phyloP scores from a whole-genome alignment of 1,140 invertebrate species.

The Papilio polyxenes region DNA sequence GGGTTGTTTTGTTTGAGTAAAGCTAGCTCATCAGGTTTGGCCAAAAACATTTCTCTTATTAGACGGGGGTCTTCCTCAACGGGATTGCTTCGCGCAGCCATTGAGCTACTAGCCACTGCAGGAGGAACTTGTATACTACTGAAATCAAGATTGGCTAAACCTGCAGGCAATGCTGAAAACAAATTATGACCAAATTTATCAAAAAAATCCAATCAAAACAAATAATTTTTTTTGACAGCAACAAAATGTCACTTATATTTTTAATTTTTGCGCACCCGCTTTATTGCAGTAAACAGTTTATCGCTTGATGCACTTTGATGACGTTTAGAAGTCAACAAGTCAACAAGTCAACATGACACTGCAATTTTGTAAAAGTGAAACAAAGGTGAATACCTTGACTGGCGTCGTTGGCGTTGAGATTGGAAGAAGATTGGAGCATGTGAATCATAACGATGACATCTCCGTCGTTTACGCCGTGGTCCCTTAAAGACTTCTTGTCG shows the following conservation, averaged over 20 bases:
- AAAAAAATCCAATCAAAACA: constrained; percentile 42
- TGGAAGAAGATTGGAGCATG: constrained; percentile 79
- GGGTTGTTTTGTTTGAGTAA: constrained; percentile 97
- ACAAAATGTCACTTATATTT: constrained; percentile 43
- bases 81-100: constrained; percentile 75
- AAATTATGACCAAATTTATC: constrained; percentile 45
- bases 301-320: not conserved
- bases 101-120: constrained; percentile 62
- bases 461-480: constrained; percentile 91
- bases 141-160: constrained; percentile 86
- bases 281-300: constrained; percentile 29
- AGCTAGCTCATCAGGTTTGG: constrained; percentile 95
- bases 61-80: constrained; percentile 92
- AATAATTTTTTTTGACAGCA: constrained; percentile 49
- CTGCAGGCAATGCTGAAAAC: constrained; percentile 67
- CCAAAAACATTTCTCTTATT: constrained; percentile 93
- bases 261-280: constrained; percentile 42
- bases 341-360: constrained; percentile 65
- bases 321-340: constrained; percentile 59
- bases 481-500: constrained; percentile 90
- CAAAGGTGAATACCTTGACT: constrained; percentile 61
- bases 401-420: constrained; percentile 58
- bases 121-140: constrained; percentile 90
- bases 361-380: constrained; percentile 56
- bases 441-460: constrained; percentile 93